Percentiles rank a stretch among this genome's conserved stretches.
phyloP scores from a whole-genome alignment of 30 jellyfish, hydroid and myxozoan genomes.

The Chironex yamaguchii region DNA sequence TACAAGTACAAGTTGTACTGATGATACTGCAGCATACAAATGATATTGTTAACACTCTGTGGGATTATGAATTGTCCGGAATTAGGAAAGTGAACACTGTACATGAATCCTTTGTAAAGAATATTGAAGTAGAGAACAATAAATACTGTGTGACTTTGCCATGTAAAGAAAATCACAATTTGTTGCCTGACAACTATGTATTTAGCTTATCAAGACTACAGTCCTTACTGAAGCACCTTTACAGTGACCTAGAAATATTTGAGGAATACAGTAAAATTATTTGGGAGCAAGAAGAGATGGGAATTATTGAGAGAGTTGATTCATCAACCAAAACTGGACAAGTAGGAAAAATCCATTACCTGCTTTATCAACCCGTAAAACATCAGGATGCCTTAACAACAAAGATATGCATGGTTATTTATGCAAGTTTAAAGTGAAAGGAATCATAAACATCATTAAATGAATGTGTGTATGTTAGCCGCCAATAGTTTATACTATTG shows the following conservation, averaged over 20 bases:
- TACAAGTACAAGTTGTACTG: not conserved
- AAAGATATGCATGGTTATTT: conserved; percentile 14
- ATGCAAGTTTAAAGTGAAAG: conserved; percentile 9
- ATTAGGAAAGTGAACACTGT: not conserved
- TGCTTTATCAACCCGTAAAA: conserved; percentile 16
- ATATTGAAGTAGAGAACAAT: not conserved
- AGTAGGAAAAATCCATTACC: not conserved
- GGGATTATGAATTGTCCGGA: not conserved
- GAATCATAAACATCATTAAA: conserved; percentile 4
- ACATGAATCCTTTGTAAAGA: no score
- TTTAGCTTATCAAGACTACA: not conserved
- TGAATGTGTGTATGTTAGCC: conserved; percentile 42
- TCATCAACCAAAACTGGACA: not conserved
- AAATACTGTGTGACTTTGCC: conserved; percentile 2
- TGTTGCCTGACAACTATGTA: conserved; percentile 10
- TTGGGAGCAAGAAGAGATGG: not conserved
- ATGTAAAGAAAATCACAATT: conserved; percentile 1
- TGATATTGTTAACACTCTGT: not conserved
- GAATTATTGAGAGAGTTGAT: conserved; percentile 18
- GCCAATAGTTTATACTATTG: conserved; percentile 17
- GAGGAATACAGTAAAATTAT: conserved; percentile 1
- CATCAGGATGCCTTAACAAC: conserved; percentile 11
- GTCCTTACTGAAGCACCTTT: not conserved
- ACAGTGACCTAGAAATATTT: not conserved
- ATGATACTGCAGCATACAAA: not conserved